A percentile compares a stretch with the other conserved stretches of the same genome.
phyloP scores from a whole-genome alignment of 1,140 invertebrate species.

The Philopotamus ludificatus region DNA sequence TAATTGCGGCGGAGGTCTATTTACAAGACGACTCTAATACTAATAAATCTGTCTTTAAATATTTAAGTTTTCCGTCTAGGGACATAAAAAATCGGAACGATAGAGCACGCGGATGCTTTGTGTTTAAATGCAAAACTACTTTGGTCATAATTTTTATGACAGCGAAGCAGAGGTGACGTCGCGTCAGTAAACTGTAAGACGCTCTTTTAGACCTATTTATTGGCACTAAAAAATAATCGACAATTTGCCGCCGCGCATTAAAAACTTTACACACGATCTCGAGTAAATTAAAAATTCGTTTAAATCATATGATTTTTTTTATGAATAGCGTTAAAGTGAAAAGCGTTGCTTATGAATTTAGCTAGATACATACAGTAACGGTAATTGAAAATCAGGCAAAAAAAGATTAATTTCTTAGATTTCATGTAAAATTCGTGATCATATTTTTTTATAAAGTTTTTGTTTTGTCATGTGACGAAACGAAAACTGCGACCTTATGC shows the following conservation, averaged over 20 bases:
- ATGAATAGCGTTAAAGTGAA: not conserved
- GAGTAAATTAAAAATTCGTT: not conserved
- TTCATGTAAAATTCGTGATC: no score
- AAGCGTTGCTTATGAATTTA: no score
- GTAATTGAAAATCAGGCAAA: no score
- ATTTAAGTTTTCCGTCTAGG: conserved; percentile 31
- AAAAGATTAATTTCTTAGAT: no score
- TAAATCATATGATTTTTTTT: not conserved
- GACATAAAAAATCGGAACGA: conserved; percentile 24
- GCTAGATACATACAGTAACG: no score
- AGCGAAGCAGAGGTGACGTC: not conserved
- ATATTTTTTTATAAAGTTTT: no score
- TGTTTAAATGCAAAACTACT: conserved; percentile 35
- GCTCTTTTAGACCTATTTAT: not conserved
- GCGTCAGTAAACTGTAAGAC: conserved; percentile 1
- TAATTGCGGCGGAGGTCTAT: not conserved
- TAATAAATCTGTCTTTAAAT: conserved; percentile 29
- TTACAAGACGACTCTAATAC: not conserved
- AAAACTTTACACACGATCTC: not conserved
- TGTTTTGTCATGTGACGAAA: no score
- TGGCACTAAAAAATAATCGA: conserved; percentile 26
- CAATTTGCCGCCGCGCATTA: not conserved
- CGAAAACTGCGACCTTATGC: no score
- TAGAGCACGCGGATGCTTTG: conserved; percentile 21
- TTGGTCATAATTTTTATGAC: conserved; percentile 34